Evolutionary conservation across 2,113 vertebrate genomes (phyloP).

Genomic region (Chaenogobius annularis): DNA sequence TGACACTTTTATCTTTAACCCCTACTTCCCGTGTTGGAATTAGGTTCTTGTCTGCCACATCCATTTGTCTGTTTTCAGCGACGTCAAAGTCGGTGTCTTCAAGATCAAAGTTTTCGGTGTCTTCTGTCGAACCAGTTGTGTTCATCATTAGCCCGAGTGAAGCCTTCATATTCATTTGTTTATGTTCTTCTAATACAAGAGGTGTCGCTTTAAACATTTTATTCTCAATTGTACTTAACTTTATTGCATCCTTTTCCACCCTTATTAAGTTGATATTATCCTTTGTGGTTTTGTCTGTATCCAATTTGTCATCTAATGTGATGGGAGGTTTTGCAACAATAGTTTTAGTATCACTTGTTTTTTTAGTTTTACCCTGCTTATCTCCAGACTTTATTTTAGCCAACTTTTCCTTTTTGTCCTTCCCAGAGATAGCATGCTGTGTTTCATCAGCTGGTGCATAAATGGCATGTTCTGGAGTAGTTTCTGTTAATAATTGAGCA

Average conservation of each 20-base stretch:
- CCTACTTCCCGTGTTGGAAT: neutral
- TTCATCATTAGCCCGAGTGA: neutral
- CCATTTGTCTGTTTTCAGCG: neutral
- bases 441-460: neutral
- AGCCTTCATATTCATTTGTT: neutral
- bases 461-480: neutral
- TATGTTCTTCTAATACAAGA: neutral
- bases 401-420: neutral
- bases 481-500: neutral
- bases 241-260: neutral
- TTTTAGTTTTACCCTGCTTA: neutral
- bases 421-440: neutral
- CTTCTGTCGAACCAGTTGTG: neutral
- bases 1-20: neutral
- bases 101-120: too few species aligned
- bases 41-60: neutral
- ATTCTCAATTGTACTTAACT: constrained; percentile 2
- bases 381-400: neutral
- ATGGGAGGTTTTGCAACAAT: neutral
- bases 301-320: neutral
- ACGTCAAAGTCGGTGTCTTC: neutral
- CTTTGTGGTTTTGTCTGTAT: neutral
- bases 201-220: neutral
- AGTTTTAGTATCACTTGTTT: neutral
- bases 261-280: neutral